Base-by-base conservation (phyloP, 2,888 invertebrate genomes). In the Agapetus fuscipes region DNA sequence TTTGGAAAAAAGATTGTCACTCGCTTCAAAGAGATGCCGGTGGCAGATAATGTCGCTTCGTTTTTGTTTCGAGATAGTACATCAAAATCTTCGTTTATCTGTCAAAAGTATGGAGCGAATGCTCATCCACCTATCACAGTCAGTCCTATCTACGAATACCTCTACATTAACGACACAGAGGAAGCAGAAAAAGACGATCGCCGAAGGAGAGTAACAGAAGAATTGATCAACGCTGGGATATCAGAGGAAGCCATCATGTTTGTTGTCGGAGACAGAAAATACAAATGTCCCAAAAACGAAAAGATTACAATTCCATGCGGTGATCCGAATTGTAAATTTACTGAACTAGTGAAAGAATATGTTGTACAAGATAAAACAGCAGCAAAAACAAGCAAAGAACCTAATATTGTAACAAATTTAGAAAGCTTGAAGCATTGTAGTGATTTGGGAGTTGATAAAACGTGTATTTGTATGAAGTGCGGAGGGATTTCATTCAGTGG, bases 401-500 rank as follows among this genome's bases (percentile, higher is more conserved):
- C n/a, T n/a, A n/a, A n/a, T n/a, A n/a, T n/a, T n/a, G n/a, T n/a
- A n/a, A n/a, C n/a, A n/a, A n/a, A n/a, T n/a, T n/a, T n/a, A n/a
- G n/a, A n/a, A n/a, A n/a, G n/a, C n/a, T n/a, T n/a, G n/a, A n/a
- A n/a, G n/a, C n/a, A n/a, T n/a, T n/a, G n/a, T n/a, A n/a, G n/a
- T n/a, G n/a, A n/a, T n/a, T n/a, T n/a, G n/a, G n/a, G n/a, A n/a
- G n/a, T n/a, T n/a, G n/a, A n/a, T n/a, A n/a, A n/a, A n/a, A n/a
- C n/a, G n/a, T 20, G 20, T 9, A 9, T 20, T 6, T 20, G 20
- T 9, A 20, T 6, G 4, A 9, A 6, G 9, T 40, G 40, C 16
- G 35, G 35, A 9, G 40, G 40, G 11, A 15, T 30, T 2, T 35
- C 34, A 7, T 34, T 14, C 24, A 20, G 29, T 10, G 35, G 35